These are phyloP conservation scores for Leptoteleia sp. DNA, from an alignment of 1,140 invertebrate genomes.

Conservation along the genomic window DNA sequence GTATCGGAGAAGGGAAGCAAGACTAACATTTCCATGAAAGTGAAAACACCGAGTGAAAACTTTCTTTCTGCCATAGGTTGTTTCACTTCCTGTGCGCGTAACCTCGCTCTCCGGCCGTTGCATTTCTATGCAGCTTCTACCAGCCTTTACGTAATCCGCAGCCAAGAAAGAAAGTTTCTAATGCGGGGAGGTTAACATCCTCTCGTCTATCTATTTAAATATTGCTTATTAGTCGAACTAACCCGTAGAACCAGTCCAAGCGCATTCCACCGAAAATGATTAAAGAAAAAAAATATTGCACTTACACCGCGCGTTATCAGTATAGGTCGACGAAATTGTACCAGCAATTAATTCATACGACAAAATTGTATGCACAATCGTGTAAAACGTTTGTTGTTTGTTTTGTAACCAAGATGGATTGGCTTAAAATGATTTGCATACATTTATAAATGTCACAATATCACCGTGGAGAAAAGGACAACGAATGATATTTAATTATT, in stretches of 20 bases:
- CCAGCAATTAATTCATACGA: background rate
- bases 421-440: too few species aligned
- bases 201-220: constrained; percentile 74
- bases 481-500: too few species aligned
- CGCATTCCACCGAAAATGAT: constrained; percentile 56
- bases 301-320: constrained; percentile 6
- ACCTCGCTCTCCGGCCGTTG: constrained; percentile 70
- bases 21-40: constrained; percentile 79
- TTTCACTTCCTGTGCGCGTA: constrained; percentile 81
- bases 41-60: constrained; percentile 80
- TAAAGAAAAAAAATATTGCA: constrained; percentile 43
- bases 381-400: too few species aligned
- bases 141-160: constrained; percentile 67
- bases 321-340: constrained; percentile 8
- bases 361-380: too few species aligned
- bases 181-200: constrained; percentile 71
- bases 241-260: constrained; percentile 62
- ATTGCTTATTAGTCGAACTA: constrained; percentile 64
- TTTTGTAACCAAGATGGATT: too few species aligned
- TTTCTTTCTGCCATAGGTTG: constrained; percentile 80
- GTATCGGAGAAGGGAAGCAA: constrained; percentile 61
- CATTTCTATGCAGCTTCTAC: constrained; percentile 66
- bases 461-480: too few species aligned
- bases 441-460: too few species aligned
- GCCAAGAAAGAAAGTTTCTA: constrained; percentile 74